These are phyloP conservation scores for Rhynchophorus ferrugineus DNA, from an alignment of 1,140 invertebrate species.

Conservation along the genomic window DNA sequence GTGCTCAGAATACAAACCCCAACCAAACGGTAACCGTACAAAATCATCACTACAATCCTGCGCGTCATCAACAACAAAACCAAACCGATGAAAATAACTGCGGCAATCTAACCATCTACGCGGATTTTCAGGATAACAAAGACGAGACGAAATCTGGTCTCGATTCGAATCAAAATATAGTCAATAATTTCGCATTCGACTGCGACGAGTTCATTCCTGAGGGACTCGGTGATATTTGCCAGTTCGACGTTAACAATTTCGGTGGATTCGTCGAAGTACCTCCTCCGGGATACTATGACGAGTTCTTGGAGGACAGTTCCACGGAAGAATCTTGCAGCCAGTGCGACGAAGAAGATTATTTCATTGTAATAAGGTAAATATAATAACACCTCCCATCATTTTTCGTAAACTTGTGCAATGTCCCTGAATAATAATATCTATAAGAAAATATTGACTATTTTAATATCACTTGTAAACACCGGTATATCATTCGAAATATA, in stretches of 20 bases:
- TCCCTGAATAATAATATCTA: no score
- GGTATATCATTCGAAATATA: no score
- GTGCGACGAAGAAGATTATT: slow-evolving; percentile 20
- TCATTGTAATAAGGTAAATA: slow-evolving; percentile 23
- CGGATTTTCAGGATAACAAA: slow-evolving; percentile 6
- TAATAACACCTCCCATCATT: no score
- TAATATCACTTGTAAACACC: no score
- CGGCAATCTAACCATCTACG: slow-evolving; percentile 1
- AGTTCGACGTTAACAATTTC: slow-evolving; percentile 32
- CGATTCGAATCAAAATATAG: slow-evolving; percentile 24
- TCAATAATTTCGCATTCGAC: slow-evolving; percentile 7
- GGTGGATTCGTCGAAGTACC: slow-evolving; percentile 19
- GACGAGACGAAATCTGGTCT: slow-evolving; percentile 4
- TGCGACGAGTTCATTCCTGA: slow-evolving; percentile 16
- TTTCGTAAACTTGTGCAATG: no score
- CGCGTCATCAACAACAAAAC: not conserved
- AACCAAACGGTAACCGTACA: no score
- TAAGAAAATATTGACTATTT: no score
- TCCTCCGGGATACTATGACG: slow-evolving; percentile 32
- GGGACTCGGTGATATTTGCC: slow-evolving; percentile 24
- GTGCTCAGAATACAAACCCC: no score
- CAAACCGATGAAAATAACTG: not conserved
- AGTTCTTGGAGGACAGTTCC: slow-evolving; percentile 25
- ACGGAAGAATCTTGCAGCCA: slow-evolving; percentile 17
- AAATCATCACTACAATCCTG: no score